Percentiles rank a stretch among this genome's conserved stretches.
Conservation (phyloP, 2,888 invertebrate genomes). For the Blastobasis adustella region DNA sequence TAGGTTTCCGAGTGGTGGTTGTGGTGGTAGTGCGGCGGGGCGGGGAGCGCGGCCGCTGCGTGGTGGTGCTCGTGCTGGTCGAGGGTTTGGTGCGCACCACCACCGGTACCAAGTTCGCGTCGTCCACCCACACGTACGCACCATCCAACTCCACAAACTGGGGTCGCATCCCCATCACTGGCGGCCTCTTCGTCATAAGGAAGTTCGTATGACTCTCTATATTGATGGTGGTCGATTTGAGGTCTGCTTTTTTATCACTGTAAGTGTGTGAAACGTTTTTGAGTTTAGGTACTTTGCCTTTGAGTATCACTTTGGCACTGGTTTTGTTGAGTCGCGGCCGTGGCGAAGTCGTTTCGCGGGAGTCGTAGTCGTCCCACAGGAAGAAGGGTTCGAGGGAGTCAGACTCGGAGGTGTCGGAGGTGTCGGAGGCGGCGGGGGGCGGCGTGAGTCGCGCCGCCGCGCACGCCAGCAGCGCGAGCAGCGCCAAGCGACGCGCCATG, state of each 20-base stretch:
- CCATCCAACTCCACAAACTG: slow-evolving; percentile 31
- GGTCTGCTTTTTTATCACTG: slow-evolving; percentile 44
- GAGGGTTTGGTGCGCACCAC: slow-evolving; percentile 17
- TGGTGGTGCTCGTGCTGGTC: slow-evolving; percentile 24
- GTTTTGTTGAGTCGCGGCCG: slow-evolving; percentile 29
- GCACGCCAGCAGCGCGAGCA: slow-evolving; percentile 61
- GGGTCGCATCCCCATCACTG: slow-evolving; percentile 20
- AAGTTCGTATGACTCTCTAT: slow-evolving; percentile 66
- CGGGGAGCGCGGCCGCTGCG: slow-evolving; percentile 21
- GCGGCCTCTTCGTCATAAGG: slow-evolving; percentile 49
- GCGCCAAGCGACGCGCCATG: slow-evolving; percentile 73
- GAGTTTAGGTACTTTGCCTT: slow-evolving; percentile 45
- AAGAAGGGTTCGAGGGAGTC: slow-evolving; percentile 49
- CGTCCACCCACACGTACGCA: slow-evolving; percentile 39
- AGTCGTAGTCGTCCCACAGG: slow-evolving; percentile 56
- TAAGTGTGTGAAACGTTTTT: slow-evolving; percentile 43
- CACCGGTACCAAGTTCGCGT: slow-evolving; percentile 20
- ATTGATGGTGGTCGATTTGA: slow-evolving; percentile 61
- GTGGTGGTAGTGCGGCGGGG: slow-evolving; percentile 17
- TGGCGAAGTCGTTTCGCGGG: slow-evolving; percentile 36
- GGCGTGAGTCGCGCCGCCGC: slow-evolving; percentile 45
- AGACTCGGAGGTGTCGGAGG: slow-evolving; percentile 38
- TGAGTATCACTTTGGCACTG: slow-evolving; percentile 54
- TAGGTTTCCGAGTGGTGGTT: slow-evolving; percentile 17
- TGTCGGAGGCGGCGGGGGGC: slow-evolving; percentile 27